Evolutionary conservation across 2,113 vertebrate species (phyloP).

Genomic region (Myiagra hebetior): DNA sequence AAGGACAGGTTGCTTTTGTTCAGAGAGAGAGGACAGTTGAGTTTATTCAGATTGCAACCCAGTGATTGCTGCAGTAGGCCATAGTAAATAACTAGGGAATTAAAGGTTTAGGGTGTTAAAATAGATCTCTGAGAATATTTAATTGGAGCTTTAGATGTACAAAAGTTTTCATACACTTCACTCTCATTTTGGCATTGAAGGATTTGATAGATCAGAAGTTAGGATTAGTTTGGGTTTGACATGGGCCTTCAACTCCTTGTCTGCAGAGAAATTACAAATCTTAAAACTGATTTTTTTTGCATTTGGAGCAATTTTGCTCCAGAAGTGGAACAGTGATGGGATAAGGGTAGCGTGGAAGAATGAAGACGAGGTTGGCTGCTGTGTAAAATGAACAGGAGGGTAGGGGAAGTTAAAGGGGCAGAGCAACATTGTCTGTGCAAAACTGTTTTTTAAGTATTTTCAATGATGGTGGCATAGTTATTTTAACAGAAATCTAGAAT

Average conservation of each 20-base stretch:
- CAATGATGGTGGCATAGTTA: background rate
- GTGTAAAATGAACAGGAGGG: background rate
- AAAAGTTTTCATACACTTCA: background rate
- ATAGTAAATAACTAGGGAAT: background rate
- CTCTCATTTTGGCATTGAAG: background rate
- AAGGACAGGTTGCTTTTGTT: background rate
- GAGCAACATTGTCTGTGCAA: background rate
- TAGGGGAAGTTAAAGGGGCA: background rate
- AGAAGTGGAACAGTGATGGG: background rate
- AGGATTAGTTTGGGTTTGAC: background rate
- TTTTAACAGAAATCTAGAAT: background rate
- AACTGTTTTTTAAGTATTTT: background rate
- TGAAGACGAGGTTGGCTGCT: background rate
- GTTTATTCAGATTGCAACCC: background rate
- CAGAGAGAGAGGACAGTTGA: background rate
- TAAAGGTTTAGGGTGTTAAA: background rate
- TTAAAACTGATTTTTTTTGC: background rate
- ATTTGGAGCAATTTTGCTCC: background rate
- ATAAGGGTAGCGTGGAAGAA: background rate
- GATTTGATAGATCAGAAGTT: background rate
- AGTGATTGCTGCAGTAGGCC: background rate
- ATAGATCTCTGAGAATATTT: background rate
- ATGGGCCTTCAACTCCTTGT: background rate
- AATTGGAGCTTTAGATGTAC: background rate
- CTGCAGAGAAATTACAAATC: background rate